These are phyloP conservation scores for Lytechinus pictus DNA, from an alignment of 35 echinoderm and acorn worm genomes.

Conservation along the genomic window DNA sequence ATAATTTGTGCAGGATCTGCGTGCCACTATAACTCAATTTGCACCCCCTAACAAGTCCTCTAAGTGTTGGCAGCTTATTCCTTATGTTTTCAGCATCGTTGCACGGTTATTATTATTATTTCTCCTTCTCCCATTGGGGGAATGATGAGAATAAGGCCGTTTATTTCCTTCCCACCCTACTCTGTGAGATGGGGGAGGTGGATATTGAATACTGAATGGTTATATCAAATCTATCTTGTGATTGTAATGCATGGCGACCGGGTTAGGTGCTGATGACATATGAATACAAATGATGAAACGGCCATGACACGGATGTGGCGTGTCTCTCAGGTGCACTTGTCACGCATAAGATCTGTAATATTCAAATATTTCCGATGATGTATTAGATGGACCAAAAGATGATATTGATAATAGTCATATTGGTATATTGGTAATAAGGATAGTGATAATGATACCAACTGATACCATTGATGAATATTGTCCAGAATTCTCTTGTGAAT, in stretches of 20 bases:
- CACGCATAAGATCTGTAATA: background rate
- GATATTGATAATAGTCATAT: too few species aligned
- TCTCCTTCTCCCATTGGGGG: slow-evolving; percentile 7
- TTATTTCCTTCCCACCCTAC: background rate
- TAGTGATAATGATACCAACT: too few species aligned
- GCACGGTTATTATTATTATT: background rate
- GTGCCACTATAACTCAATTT: slow-evolving; percentile 46
- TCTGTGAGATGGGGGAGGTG: background rate
- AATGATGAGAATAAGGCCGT: background rate
- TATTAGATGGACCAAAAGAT: too few species aligned
- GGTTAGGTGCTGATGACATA: background rate
- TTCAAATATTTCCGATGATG: background rate
- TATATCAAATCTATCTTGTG: background rate
- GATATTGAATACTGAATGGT: background rate
- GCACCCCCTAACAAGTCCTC: slow-evolving; percentile 39
- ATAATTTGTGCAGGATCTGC: slow-evolving; percentile 49
- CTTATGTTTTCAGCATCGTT: slow-evolving; percentile 18
- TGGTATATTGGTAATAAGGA: too few species aligned
- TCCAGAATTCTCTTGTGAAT: background rate
- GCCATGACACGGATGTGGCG: background rate
- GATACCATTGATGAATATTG: background rate
- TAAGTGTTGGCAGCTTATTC: slow-evolving; percentile 37
- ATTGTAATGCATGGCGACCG: background rate
- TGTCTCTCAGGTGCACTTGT: background rate
- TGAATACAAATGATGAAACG: background rate